Conservation (phyloP, 2,888 invertebrate genomes). For the Volucella zonaria region DNA sequence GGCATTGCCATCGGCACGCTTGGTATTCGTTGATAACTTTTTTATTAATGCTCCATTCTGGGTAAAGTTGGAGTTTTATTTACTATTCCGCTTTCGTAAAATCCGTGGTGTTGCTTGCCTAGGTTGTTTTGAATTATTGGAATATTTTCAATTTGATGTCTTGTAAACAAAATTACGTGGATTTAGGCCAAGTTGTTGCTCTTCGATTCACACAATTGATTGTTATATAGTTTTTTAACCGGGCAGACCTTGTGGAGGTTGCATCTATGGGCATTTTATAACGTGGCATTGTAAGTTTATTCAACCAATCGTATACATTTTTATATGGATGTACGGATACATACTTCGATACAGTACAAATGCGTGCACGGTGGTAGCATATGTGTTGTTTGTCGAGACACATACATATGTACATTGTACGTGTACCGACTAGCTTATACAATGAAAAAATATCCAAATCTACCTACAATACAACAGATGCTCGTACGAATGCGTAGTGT, state of each 20-base stretch:
- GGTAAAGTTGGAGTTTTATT: conserved; percentile 50
- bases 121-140: conserved; percentile 55
- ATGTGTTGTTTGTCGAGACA: conserved; percentile 28
- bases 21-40: conserved; percentile 63
- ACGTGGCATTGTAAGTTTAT: conserved; percentile 11
- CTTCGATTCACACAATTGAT: conserved; percentile 48
- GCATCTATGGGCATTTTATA: conserved; percentile 29
- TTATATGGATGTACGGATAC: not conserved
- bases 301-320: not conserved
- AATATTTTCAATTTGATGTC: conserved; percentile 55
- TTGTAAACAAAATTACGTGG: conserved; percentile 62
- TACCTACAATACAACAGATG: conserved; percentile 23
- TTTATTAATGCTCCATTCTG: conserved; percentile 40
- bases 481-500: conserved; percentile 27
- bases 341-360: too few species aligned
- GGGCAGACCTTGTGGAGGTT: conserved; percentile 20
- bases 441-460: conserved; percentile 27
- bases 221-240: conserved; percentile 41
- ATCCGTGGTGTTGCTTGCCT: conserved; percentile 6
- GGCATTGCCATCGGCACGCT: conserved; percentile 35
- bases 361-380: too few species aligned
- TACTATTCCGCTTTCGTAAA: conserved; percentile 33
- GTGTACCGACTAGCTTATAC: conserved; percentile 37
- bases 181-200: conserved; percentile 61
- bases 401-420: conserved; percentile 7